Evolutionary conservation across 1,140 invertebrate species (phyloP), one percentile per base, ranked within the genome.

Genomic region (Microvelia longipes): DNA sequence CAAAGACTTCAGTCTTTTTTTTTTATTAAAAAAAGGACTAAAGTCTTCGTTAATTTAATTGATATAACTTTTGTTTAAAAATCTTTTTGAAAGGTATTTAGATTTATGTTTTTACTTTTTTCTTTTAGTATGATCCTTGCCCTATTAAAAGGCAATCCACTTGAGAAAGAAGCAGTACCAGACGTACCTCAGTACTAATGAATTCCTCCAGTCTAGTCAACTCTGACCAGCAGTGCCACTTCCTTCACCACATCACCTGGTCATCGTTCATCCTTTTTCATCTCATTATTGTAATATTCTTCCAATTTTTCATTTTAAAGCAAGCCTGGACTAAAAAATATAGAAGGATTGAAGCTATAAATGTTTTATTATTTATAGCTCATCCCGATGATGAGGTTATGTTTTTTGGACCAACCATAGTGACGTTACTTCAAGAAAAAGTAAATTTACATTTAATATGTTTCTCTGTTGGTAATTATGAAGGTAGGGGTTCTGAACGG

Each of bases 321-420:
- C 5, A 50, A 50, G 19, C 19, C 35, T 11, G 35, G 35, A 5
- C 19, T 50, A 50, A 19, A 50, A 11, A 50, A 11, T 5, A 19
- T 50, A 5, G 35, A 50, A 50, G 35, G 19, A 50, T 50, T 50
- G 35, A 50, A n/a, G 67, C 35, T 2, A 72, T 71, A 29, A 61
- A 90, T 74, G 84, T 94, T 50, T 79, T 98, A 24, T 78, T 98
- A 35, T 86, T 97, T 0, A 92, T 86, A 15, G 94, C 95, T 27
- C 96, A 98, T 84, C 96, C 96, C 11, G 96, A 98, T 80, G 93
- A 96, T 77, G 96, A 98, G 79, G 93, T 92, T 73, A 98, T 98
- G 96, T 98, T 98, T 79, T 98, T 98, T 79, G 93, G 93, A 0
- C 96, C 96, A 5, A 86, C 92, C 26, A 87, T 98, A 71, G 83